These are phyloP conservation scores for Talpa occidentalis DNA, from an alignment of 2,113 vertebrate genomes.

Conservation along the genomic window DNA sequence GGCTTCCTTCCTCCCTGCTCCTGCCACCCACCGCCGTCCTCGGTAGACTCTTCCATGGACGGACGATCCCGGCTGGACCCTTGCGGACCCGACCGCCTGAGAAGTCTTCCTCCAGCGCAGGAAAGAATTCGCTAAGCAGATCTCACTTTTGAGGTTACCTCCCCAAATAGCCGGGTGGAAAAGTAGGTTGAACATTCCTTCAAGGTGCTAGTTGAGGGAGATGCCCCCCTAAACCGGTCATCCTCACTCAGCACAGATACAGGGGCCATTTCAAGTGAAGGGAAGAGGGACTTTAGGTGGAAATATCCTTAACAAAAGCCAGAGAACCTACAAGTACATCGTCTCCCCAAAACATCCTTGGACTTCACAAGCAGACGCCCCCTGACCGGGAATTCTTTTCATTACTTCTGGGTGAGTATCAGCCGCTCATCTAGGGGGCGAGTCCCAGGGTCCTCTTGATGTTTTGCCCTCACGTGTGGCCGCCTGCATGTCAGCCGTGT, in stretches of 20 bases:
- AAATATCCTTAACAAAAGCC: background rate
- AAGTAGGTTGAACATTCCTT: background rate
- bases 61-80: background rate
- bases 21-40: too few relatives aligned
- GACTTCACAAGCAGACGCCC: background rate
- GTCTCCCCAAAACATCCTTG: background rate
- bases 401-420: too few relatives aligned
- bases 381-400: background rate
- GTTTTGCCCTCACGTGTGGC: too few relatives aligned
- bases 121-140: background rate
- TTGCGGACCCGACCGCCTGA: background rate
- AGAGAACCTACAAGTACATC: background rate
- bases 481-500: too few relatives aligned
- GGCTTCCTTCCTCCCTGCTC: too few relatives aligned
- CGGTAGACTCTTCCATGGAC: background rate
- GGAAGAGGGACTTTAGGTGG: rapidly evolving
- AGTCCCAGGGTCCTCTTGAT: too few relatives aligned
- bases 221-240: rapidly evolving
- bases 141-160: background rate
- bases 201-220: background rate
- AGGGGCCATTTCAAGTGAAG: background rate
- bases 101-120: background rate
- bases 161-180: background rate
- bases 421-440: too few relatives aligned
- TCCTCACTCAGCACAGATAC: rapidly evolving